Evolutionary conservation across 2,113 vertebrate species (phyloP).

Genomic region (Procavia capensis): DNA sequence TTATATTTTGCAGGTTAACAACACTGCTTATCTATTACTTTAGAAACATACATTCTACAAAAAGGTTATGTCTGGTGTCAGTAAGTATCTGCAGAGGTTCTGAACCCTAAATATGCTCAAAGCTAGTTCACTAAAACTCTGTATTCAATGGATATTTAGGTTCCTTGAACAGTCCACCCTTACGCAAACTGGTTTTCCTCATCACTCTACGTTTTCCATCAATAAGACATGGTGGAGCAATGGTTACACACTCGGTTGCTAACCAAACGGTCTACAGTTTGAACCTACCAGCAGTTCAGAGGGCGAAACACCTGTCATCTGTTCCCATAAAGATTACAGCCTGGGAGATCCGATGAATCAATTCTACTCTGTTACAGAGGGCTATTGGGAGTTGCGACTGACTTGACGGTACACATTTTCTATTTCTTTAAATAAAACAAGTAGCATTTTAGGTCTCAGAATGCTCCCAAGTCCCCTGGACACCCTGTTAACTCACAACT

Average conservation of each 20-base stretch:
- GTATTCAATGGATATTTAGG: neutral
- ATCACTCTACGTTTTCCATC: neutral
- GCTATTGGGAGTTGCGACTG: neutral
- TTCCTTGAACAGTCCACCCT: neutral
- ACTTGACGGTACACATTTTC: neutral
- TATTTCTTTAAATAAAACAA: conserved; percentile 16
- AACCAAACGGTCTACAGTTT: too few species aligned
- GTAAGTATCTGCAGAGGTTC: neutral
- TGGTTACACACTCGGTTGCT: too few species aligned
- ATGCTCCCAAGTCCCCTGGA: neutral
- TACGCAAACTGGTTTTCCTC: conserved; percentile 15
- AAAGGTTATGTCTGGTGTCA: neutral
- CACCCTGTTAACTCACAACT: too few species aligned
- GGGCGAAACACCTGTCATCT: neutral
- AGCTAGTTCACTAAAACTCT: neutral
- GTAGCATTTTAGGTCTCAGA: conserved; percentile 15
- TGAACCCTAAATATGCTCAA: neutral
- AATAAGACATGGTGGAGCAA: too few species aligned
- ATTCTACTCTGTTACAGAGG: too few species aligned
- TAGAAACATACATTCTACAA: neutral
- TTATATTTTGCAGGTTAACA: neutral
- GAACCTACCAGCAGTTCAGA: neutral
- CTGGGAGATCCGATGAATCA: neutral
- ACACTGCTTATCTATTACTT: neutral
- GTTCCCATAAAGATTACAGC: neutral